phyloP scores from a whole-genome alignment of 2,888 invertebrate genomes.

The Caenorhabditis wallacei region DNA sequence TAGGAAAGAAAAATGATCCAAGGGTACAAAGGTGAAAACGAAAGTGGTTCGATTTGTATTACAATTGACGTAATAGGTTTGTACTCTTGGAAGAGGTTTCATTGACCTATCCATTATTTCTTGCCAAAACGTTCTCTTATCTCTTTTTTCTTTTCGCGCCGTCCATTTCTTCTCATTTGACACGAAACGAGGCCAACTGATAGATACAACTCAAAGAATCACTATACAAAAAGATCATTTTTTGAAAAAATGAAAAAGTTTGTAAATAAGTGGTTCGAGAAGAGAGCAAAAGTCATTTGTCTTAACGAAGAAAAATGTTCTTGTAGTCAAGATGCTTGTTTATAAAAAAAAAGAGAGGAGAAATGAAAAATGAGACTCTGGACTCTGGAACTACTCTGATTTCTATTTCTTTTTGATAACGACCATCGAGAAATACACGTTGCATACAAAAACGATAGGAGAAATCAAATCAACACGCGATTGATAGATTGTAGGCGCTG shows the following conservation, averaged over 20 bases:
- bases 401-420: constrained; percentile 8
- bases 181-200: constrained; percentile 34
- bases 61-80: constrained; percentile 37
- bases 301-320: neutral
- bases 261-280: constrained; percentile 14
- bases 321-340: neutral
- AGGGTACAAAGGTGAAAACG: constrained; percentile 33
- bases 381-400: constrained; percentile 50
- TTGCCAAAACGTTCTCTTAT: constrained; percentile 54
- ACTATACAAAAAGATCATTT: constrained; percentile 31
- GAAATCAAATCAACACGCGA: neutral
- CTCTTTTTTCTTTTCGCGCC: constrained; percentile 10
- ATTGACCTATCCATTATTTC: constrained; percentile 55
- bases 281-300: constrained; percentile 11
- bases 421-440: constrained; percentile 13
- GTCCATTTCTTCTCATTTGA: constrained; percentile 12
- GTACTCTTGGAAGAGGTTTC: constrained; percentile 39
- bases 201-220: constrained; percentile 48
- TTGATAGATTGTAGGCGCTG: neutral
- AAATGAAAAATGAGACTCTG: constrained; percentile 41
- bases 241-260: neutral
- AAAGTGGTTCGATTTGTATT: constrained; percentile 20
- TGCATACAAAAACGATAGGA: neutral
- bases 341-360: constrained; percentile 8
- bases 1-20: neutral